Percentiles rank a stretch among this genome's conserved stretches.
Conservation (phyloP, 2,797 vertebrate genomes). For the Mico argentatus region DNA sequence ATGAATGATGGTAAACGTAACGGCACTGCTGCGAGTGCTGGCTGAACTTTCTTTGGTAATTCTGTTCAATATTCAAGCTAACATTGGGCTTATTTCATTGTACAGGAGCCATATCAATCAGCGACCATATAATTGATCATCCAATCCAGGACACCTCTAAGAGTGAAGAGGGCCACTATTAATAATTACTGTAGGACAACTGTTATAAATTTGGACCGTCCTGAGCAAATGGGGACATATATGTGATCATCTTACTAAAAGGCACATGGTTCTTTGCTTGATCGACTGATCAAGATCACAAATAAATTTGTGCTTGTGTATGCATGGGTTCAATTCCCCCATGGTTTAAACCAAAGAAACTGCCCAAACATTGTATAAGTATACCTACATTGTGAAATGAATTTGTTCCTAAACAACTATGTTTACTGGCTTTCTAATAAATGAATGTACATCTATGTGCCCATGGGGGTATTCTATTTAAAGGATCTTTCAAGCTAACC, state of each 20-base stretch:
- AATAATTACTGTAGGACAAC: not conserved
- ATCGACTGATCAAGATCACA: not conserved
- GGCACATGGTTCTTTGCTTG: not conserved
- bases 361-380: not conserved
- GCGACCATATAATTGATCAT: not conserved
- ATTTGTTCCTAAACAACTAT: not conserved
- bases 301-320: not conserved
- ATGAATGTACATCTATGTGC: not conserved
- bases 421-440: slow-evolving; percentile 20
- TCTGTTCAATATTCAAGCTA: not conserved
- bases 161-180: not conserved
- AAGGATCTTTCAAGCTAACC: not conserved
- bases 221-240: not conserved
- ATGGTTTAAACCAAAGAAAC: not conserved
- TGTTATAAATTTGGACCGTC: not conserved
- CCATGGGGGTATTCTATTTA: not conserved
- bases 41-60: not conserved
- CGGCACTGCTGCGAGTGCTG: not conserved
- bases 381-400: not conserved
- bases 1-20: not conserved
- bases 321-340: not conserved
- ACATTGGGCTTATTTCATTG: not conserved
- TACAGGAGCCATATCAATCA: not conserved
- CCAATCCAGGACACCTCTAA: not conserved
- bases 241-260: not conserved